Base-by-base conservation (phyloP, 1,140 invertebrate genomes). In the Drosophila mojavensis region DNA sequence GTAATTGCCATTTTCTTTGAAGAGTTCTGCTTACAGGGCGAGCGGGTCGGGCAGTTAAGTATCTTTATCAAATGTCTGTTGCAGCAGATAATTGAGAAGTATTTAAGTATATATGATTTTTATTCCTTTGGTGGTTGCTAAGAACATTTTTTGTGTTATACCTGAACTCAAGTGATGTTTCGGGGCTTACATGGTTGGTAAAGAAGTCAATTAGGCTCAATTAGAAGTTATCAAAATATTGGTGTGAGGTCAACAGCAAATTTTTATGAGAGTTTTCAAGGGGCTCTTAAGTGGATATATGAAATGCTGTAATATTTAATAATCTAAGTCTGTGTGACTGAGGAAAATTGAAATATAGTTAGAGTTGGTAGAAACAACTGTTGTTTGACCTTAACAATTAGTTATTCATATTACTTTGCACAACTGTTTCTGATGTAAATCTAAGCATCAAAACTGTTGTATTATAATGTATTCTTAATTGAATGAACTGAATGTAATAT, bases 1-100 rank as follows among this genome's bases (percentile, higher is more conserved):
- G 24, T 62, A 62, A 69, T 69, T 62, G 66, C 48, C 50, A 30
- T 62, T 39, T 54, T 62, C 28, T n/a, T 10, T 11, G 4, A 5
- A 9, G 33, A 61, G 66, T 36, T 10, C 30, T 24, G 5, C 10
- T 2, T 13, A 15, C 41, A 30, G 28, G 33, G 7, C 33, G 7
- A 33, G 33, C 0, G 6, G 7, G 28, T 9, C 41, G 65, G 58
- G 65, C 30, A 43, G 36, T 26, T 24, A 43, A 15, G 11, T 51
- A 33, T 17, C 4, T 39, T n/a, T 28, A 24, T 43, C 26, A 54
- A 36, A 47, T 47, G 28, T 20, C 28, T 54, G 58, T 54, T 54
- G 50, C 28, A 26, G 39, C 11, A 30, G 33, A 13, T 15, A 30
- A 43, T 41, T 50, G 45, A 60, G 33, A 47, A 30, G 30, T 39